Conservation (phyloP, 2,888 invertebrate species). For the Drosophila dives region DNA sequence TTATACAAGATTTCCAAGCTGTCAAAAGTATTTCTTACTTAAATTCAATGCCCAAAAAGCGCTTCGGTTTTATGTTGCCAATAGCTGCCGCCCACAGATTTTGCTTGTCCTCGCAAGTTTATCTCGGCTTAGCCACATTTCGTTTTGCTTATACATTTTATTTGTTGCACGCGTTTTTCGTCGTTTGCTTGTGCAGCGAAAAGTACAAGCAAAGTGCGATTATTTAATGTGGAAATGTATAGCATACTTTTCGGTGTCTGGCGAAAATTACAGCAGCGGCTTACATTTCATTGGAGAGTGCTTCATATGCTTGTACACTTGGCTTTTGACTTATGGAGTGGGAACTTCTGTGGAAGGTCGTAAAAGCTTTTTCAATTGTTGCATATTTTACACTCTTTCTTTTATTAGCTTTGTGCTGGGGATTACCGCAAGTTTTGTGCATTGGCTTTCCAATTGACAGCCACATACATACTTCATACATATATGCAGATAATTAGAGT, state of each 20-base stretch:
- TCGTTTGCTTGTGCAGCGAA: conserved; percentile 10
- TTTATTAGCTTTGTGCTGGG: conserved; percentile 61
- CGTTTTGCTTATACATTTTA: conserved; percentile 29
- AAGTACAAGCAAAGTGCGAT: conserved; percentile 33
- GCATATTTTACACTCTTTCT: conserved; percentile 67
- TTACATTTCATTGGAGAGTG: conserved; percentile 48
- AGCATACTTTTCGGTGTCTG: conserved; percentile 63
- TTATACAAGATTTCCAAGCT: conserved; percentile 19
- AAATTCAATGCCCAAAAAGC: conserved; percentile 37
- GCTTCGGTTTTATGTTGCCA: conserved; percentile 15
- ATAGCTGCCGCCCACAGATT: conserved; percentile 20
- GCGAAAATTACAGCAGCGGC: conserved; percentile 38
- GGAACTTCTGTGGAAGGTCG: conserved; percentile 4
- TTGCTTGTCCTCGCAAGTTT: conserved; percentile 12
- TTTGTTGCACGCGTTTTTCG: conserved; percentile 38
- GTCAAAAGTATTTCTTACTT: conserved; percentile 14
- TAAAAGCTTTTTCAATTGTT: conserved; percentile 74
- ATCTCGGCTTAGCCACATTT: conserved; percentile 1
- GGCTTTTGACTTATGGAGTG: not conserved
- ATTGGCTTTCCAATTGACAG: conserved; percentile 32
- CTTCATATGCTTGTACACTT: conserved; percentile 19
- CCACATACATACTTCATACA: not conserved
- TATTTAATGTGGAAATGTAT: conserved; percentile 38
- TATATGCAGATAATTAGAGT: conserved; percentile 9
- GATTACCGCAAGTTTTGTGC: conserved; percentile 38